Evolutionary conservation across 2,113 vertebrate genomes (phyloP).

Genomic region (Brachyhypopomus gauderio): DNA sequence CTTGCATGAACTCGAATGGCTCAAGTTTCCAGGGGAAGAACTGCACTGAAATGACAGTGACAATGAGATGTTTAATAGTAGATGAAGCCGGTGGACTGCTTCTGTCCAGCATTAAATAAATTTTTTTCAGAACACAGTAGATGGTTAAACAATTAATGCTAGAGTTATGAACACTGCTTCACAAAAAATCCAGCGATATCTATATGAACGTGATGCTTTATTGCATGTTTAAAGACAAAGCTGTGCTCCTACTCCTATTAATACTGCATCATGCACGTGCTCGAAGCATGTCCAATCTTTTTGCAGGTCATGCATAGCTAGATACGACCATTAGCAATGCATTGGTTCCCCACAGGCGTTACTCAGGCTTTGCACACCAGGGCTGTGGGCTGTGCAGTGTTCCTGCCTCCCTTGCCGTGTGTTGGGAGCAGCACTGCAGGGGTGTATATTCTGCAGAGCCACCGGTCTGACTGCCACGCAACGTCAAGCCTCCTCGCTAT

Average conservation of each 20-base stretch:
- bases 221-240: neutral
- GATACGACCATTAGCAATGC: neutral
- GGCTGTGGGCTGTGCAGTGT: constrained; percentile 1
- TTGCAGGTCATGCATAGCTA: neutral
- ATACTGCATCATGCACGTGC: neutral
- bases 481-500: constrained; percentile 26
- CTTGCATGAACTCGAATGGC: constrained; percentile 22
- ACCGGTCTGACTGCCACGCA: neutral
- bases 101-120: neutral
- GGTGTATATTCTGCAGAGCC: constrained; percentile 13
- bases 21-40: constrained; percentile 2
- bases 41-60: constrained; percentile 2
- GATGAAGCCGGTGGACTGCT: neutral
- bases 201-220: neutral
- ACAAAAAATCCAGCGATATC: neutral
- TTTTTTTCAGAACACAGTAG: neutral
- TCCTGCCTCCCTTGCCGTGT: neutral
- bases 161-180: too few species aligned
- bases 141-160: too few species aligned
- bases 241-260: neutral
- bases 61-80: constrained; percentile 11
- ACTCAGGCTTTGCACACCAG: neutral
- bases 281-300: neutral
- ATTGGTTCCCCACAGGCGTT: constrained; percentile 1
- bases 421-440: constrained; percentile 10